A percentile compares a stretch with the other conserved stretches of the same genome.
Conservation (phyloP, 2,797 vertebrate genomes). For the Etheostoma perlongum region DNA sequence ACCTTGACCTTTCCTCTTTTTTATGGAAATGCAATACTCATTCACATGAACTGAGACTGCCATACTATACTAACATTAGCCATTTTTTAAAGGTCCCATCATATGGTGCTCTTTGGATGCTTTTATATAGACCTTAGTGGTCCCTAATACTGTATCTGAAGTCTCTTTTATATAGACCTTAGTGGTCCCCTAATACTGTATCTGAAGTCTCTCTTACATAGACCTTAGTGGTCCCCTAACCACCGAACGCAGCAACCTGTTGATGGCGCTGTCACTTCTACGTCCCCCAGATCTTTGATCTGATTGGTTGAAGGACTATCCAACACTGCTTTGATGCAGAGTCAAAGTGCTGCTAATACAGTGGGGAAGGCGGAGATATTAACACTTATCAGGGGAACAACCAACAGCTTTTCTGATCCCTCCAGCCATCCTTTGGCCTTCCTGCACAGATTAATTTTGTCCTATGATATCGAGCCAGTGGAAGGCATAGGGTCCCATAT, state of each 20-base stretch:
- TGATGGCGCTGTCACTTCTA: too few species aligned
- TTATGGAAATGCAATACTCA: neutral
- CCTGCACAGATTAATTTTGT: slow-evolving; percentile 48
- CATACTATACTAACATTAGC: neutral
- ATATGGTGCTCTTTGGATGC: too few species aligned
- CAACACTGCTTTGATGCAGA: slow-evolving; percentile 32
- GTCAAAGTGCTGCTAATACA: slow-evolving; percentile 50
- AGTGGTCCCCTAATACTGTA: too few species aligned
- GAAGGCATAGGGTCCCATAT: slow-evolving; percentile 19
- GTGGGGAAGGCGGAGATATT: slow-evolving; percentile 48
- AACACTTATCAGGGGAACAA: slow-evolving; percentile 49
- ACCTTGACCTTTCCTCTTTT: neutral
- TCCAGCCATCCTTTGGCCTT: slow-evolving; percentile 36
- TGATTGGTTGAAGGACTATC: too few species aligned
- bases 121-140: too few species aligned
- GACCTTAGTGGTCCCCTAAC: too few species aligned
- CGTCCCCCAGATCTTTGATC: too few species aligned
- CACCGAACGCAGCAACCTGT: too few species aligned
- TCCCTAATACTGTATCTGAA: too few species aligned
- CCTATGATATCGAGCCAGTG: slow-evolving; percentile 6
- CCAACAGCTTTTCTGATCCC: slow-evolving; percentile 49
- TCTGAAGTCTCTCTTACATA: too few species aligned
- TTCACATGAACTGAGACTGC: too few species aligned
- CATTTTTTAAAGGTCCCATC: neutral
- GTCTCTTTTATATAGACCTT: too few species aligned